These are phyloP conservation scores for Aldabrachelys gigantea DNA, from an alignment of 2,113 vertebrate species.

Conservation along the genomic window DNA sequence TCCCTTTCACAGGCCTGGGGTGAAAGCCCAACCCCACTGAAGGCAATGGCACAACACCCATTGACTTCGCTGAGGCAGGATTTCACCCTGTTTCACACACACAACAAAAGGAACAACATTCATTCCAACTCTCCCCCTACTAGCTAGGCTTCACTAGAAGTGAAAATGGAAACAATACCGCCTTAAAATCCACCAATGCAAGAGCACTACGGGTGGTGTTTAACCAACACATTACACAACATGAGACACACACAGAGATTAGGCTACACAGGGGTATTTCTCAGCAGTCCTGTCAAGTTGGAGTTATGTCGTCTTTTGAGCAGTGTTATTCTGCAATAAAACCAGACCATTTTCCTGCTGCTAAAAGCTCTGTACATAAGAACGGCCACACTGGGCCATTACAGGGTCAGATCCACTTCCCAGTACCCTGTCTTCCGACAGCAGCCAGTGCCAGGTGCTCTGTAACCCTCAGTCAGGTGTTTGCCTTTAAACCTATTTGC, in stretches of 20 bases:
- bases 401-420: too few relatives aligned
- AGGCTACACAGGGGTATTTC: rapidly evolving
- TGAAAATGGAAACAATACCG: background rate
- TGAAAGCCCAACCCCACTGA: background rate
- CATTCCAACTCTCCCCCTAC: background rate
- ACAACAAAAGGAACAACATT: background rate
- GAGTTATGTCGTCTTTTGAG: rapidly evolving
- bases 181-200: background rate
- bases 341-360: background rate
- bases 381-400: too few relatives aligned
- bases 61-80: background rate
- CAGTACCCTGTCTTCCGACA: too few relatives aligned
- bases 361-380: background rate
- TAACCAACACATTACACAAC: too few relatives aligned
- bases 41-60: background rate
- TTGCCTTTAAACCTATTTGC: background rate
- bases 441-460: background rate
- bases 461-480: background rate
- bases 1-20: background rate
- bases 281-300: background rate
- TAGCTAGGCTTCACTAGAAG: background rate
- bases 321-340: background rate
- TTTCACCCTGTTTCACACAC: background rate
- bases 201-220: background rate
- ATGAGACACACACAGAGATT: rapidly evolving